Evolutionary conservation across 2,113 vertebrate species (phyloP).

Genomic region (Cyanoramphus novaezelandiae): DNA sequence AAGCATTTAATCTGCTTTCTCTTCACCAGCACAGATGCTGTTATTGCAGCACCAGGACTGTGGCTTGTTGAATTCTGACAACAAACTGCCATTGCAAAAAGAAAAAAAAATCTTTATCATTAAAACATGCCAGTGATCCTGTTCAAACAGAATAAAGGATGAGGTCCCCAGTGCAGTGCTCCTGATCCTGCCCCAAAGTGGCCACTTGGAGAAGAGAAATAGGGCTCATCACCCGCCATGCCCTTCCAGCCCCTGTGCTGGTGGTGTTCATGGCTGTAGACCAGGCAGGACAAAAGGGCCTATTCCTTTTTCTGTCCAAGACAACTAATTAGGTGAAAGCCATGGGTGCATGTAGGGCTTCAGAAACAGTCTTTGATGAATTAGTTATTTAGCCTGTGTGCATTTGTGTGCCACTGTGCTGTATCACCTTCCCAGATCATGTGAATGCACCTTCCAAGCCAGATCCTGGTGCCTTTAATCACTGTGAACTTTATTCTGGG

Average conservation of each 20-base stretch:
- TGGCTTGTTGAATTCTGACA: not conserved
- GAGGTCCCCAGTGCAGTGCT: not conserved
- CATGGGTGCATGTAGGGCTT: not conserved
- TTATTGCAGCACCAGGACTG: not conserved
- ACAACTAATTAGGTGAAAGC: not conserved
- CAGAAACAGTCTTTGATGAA: not conserved
- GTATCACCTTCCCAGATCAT: fast-evolving
- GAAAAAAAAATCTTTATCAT: not conserved
- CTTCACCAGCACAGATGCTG: fast-evolving
- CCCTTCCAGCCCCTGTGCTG: not conserved
- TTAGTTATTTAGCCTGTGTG: not conserved
- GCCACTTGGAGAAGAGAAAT: fast-evolving
- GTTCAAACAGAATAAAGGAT: not conserved
- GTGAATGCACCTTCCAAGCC: not conserved
- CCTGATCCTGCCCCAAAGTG: not conserved
- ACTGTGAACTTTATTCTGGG: not conserved
- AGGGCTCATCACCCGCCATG: fast-evolving
- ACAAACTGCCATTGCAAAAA: not conserved
- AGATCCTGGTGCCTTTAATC: not conserved
- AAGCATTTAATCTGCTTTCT: not conserved
- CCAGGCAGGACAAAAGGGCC: not conserved
- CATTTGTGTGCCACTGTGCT: fast-evolving
- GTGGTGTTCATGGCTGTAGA: fast-evolving
- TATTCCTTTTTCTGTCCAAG: not conserved
- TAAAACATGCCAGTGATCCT: fast-evolving